Percentiles rank a stretch among this genome's conserved stretches.
Evolutionary conservation across 2,888 invertebrate genomes (phyloP).

Genomic region (Exephanes ischioxanthus): DNA sequence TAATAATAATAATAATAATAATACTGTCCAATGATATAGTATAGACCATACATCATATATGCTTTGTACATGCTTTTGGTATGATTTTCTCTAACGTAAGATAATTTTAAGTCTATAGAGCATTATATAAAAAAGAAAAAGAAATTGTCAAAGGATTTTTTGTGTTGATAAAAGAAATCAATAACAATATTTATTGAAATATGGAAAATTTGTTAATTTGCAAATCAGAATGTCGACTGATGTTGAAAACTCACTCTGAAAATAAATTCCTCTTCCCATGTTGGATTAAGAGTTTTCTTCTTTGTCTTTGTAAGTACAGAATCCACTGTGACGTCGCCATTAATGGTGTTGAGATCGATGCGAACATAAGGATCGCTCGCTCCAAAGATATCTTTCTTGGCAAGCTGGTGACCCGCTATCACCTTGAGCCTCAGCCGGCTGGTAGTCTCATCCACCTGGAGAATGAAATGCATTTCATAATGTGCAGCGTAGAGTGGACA

Average conservation of each 20-base stretch:
- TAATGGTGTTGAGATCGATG: slow-evolving; percentile 94
- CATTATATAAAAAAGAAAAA: neutral
- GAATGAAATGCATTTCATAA: slow-evolving; percentile 75
- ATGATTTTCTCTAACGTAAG: neutral
- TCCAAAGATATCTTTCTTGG: slow-evolving; percentile 99
- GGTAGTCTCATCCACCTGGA: slow-evolving; percentile 92
- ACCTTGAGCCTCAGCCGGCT: slow-evolving; percentile 94
- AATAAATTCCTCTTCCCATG: slow-evolving; percentile 99
- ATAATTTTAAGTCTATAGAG: neutral
- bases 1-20: too few relatives aligned
- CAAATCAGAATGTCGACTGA: neutral
- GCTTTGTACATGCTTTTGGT: too few relatives aligned
- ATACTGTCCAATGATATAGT: too few relatives aligned
- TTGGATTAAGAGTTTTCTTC: slow-evolving; percentile 98
- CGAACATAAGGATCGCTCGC: slow-evolving; percentile 99
- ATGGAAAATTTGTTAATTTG: neutral
- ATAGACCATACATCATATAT: too few relatives aligned
- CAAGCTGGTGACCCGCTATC: slow-evolving; percentile 95
- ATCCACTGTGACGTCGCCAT: slow-evolving; percentile 95
- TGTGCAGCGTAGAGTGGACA: neutral
- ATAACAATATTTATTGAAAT: neutral
- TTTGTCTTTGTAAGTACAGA: slow-evolving; percentile 98
- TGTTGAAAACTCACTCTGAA: slow-evolving; percentile 91
- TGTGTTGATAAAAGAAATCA: neutral
- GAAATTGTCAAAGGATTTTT: too few relatives aligned